A percentile compares a stretch with the other conserved stretches of the same genome.
These are phyloP conservation scores for Mormyrops attenuatus DNA, from an alignment of 2,797 vertebrate species.

Conservation along the genomic window DNA sequence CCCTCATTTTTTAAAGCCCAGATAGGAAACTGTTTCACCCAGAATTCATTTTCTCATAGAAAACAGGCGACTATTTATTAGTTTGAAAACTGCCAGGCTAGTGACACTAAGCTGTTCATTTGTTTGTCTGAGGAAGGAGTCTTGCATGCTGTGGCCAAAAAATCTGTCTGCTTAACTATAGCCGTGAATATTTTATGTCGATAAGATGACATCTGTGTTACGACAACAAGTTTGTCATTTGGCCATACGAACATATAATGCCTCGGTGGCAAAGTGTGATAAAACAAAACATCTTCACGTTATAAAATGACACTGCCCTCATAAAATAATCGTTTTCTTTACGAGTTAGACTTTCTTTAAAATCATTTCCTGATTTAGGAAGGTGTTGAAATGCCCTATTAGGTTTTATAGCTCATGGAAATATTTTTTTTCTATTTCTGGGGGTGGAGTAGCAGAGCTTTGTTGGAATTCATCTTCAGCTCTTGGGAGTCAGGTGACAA, in stretches of 20 bases:
- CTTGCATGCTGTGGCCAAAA: not conserved
- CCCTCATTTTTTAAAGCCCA: not conserved
- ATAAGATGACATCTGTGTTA: not conserved
- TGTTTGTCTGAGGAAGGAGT: not conserved
- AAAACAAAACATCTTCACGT: not conserved
- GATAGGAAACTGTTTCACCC: not conserved
- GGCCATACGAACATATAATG: conserved; percentile 1
- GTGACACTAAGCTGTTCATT: not conserved
- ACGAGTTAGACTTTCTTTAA: not conserved
- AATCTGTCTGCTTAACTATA: not conserved
- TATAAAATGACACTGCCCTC: not conserved
- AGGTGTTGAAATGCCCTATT: not conserved
- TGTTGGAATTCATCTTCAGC: not conserved
- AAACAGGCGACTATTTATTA: not conserved
- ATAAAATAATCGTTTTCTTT: not conserved
- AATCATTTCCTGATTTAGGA: not conserved
- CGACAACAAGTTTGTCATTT: not conserved
- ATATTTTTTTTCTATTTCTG: not conserved
- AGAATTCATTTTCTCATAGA: not conserved
- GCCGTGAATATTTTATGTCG: not conserved
- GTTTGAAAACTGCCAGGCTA: not conserved
- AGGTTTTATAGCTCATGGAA: conserved; percentile 5
- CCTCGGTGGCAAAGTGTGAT: not conserved
- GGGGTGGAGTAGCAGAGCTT: not conserved
- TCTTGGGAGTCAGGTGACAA: not conserved